Evolutionary conservation across 2,888 invertebrate species (phyloP), one percentile per base, ranked within the genome.

Genomic region (Callosobruchus maculatus): DNA sequence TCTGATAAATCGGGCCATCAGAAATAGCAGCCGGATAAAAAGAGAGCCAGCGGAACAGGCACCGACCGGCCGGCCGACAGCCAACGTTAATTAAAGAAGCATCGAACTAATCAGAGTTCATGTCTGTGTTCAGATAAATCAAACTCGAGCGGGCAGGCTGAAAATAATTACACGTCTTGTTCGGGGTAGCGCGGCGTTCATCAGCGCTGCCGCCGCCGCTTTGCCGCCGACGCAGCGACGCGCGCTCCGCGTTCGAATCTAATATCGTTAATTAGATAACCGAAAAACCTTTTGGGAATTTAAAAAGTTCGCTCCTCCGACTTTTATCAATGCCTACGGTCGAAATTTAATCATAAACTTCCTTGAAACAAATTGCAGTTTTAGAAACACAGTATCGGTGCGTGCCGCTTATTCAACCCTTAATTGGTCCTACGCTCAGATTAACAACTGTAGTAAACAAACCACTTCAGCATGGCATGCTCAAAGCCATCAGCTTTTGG

Each of bases 91-190:
- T 87, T 87, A 87, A 87, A 87, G 87, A 86, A 86, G 86, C 87
- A 87, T 87, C 86, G 86, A 87, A 86, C 87, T 87, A 87, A 87
- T 87, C 87, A 86, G 87, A 85, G 85, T 85, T 85, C 85, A 85
- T 83, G 87, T 86, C 86, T 83, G 85, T 86, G 86, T 85, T 82
- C 83, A 82, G 84, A 87, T 87, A 87, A 87, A 87, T 87, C 87
- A 87, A 87, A 87, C 86, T 86, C 85, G 31, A 83, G 84, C 84
- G 78, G 86, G 84, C 85, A 85, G 85, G 83, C 84, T 83, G 84
- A 85, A 87, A 87, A 87, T 87, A 87, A 87, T 87, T 87, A 87
- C 86, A 85, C 83, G 87, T 87, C 87, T 87, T 85, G 87, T 86
- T 84, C 86, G 80, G 85, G 85, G 85, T 84, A 85, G 85, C 82